phyloP scores from a whole-genome alignment of 1,140 invertebrate species.

The Arion vulgaris region DNA sequence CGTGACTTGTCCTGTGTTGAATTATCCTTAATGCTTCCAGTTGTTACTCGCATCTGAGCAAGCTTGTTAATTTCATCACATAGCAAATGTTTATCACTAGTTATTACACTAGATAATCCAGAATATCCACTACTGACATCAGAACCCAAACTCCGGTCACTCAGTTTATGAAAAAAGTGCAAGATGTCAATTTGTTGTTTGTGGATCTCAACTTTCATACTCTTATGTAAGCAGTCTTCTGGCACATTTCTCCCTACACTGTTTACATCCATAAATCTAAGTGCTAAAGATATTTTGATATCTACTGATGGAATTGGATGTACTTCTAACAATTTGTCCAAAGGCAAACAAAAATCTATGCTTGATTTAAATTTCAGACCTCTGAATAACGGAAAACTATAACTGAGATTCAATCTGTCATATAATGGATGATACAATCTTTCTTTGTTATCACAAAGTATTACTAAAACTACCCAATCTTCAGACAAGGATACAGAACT shows the following conservation, averaged over 20 bases:
- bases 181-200: constrained; percentile 12
- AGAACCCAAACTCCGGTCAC: background rate
- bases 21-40: background rate
- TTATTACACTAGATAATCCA: background rate
- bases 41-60: background rate
- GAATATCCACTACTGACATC: background rate
- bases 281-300: background rate
- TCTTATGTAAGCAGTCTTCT: background rate
- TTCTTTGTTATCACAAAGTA: background rate
- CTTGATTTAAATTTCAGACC: constrained; percentile 6
- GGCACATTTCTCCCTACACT: background rate
- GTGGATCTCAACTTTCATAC: background rate
- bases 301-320: background rate
- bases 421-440: no score
- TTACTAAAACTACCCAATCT: constrained; percentile 5
- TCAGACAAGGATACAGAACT: background rate
- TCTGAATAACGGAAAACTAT: background rate
- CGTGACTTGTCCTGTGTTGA: background rate
- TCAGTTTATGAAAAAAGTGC: background rate
- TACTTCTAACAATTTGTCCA: background rate
- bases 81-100: background rate
- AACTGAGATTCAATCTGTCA: background rate
- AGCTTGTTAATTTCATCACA: background rate
- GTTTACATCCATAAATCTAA: background rate
- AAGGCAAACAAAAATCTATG: background rate